Evolutionary conservation across 2,888 invertebrate species (phyloP).

Genomic region (Xestia rhomboidea): DNA sequence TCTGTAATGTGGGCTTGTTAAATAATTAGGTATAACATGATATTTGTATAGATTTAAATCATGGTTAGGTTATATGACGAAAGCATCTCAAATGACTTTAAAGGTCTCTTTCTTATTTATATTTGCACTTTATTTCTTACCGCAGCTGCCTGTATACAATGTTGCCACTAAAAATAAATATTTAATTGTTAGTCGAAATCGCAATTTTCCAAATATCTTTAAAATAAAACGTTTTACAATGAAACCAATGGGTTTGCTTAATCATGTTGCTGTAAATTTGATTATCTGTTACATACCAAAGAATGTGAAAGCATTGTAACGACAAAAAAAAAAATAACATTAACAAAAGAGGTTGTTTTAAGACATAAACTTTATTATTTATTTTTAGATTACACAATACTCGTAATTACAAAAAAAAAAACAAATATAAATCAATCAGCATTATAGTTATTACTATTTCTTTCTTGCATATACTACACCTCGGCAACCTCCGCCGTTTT

Average conservation of each 20-base stretch:
- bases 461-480: neutral
- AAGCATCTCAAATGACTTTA: conserved; percentile 29
- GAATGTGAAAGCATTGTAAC: conserved; percentile 48
- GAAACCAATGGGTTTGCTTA: neutral
- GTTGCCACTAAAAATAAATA: conserved; percentile 21
- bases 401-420: neutral
- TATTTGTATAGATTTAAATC: conserved; percentile 44
- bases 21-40: conserved; percentile 28
- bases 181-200: neutral
- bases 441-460: neutral
- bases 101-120: conserved; percentile 13
- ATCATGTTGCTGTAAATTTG: conserved; percentile 3
- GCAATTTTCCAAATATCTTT: neutral
- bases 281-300: conserved; percentile 39
- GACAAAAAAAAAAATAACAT: conserved; percentile 33
- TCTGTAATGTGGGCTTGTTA: conserved; percentile 67
- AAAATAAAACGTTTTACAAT: conserved; percentile 2
- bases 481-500: neutral
- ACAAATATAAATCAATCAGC: neutral
- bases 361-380: conserved; percentile 15
- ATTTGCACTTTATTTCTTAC: conserved; percentile 29
- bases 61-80: conserved; percentile 37
- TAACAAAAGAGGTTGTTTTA: neutral
- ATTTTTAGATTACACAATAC: neutral
- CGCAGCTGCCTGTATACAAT: conserved; percentile 32